These are phyloP conservation scores for Calliopsis andreniformis DNA, from an alignment of 1,140 invertebrate species.

Conservation along the genomic window DNA sequence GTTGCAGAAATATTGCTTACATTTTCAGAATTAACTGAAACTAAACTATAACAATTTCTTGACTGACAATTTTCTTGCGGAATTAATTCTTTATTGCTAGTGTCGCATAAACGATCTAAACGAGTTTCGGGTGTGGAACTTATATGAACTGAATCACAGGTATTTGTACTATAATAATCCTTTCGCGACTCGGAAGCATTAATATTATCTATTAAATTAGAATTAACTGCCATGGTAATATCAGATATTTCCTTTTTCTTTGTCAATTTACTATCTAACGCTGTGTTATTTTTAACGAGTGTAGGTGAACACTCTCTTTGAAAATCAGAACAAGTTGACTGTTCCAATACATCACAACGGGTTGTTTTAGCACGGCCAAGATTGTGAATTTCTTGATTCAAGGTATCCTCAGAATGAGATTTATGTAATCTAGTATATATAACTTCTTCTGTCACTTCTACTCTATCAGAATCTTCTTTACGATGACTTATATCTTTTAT, in stretches of 20 bases:
- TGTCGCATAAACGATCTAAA: constrained; percentile 40
- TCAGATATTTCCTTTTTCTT: constrained; percentile 56
- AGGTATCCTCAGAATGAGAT: constrained; percentile 57
- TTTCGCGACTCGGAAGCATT: constrained; percentile 60
- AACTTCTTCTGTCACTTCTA: constrained; percentile 63
- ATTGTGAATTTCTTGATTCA: constrained; percentile 50
- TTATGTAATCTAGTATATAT: constrained; percentile 67
- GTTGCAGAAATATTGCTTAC: constrained; percentile 2
- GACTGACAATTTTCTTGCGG: constrained; percentile 32
- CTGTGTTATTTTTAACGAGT: constrained; percentile 22
- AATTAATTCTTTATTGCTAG: constrained; percentile 34
- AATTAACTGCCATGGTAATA: constrained; percentile 49
- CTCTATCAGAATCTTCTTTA: constrained; percentile 73
- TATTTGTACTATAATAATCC: constrained; percentile 66
- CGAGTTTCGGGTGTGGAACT: constrained; percentile 55
- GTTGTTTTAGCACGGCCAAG: constrained; percentile 50
- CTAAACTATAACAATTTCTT: constrained; percentile 31
- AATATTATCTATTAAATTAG: constrained; percentile 50
- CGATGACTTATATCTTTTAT: constrained; percentile 63
- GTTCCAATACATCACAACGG: constrained; percentile 21
- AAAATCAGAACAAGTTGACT: constrained; percentile 16
- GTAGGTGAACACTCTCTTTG: constrained; percentile 34
- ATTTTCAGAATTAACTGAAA: constrained; percentile 20
- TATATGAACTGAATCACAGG: constrained; percentile 66
- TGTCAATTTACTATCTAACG: constrained; percentile 28